Evolutionary conservation across 2,888 invertebrate genomes (phyloP).

Genomic region (Embidobia sp.): DNA sequence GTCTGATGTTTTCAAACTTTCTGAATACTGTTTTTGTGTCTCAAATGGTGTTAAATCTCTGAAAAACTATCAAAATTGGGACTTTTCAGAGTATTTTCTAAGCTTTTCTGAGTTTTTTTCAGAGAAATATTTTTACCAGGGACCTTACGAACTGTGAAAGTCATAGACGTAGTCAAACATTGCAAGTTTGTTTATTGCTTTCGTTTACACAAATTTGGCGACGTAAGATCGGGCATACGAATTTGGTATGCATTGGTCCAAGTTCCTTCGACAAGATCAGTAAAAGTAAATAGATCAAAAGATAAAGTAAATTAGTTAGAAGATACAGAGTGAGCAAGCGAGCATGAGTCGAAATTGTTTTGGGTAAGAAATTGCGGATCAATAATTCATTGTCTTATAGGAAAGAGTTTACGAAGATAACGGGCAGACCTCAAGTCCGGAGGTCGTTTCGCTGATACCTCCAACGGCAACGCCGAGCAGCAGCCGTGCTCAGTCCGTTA

Average conservation of each 20-base stretch:
- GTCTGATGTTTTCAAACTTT: too few relatives aligned
- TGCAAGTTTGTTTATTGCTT: too few relatives aligned
- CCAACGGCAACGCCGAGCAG: conserved; percentile 84
- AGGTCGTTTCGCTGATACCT: conserved; percentile 87
- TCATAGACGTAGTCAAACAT: too few relatives aligned
- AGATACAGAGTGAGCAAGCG: too few relatives aligned
- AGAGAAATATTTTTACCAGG: too few relatives aligned
- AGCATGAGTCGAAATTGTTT: conserved; percentile 49
- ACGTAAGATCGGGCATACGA: conserved; percentile 59
- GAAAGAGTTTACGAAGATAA: conserved; percentile 79
- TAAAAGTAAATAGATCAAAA: conserved; percentile 6
- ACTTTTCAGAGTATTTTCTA: too few relatives aligned
- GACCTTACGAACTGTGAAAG: too few relatives aligned
- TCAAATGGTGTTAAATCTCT: too few relatives aligned
- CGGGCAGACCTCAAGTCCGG: conserved; percentile 83
- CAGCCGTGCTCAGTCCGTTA: conserved; percentile 82
- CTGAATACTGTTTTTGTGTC: too few relatives aligned
- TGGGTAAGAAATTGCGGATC: conserved; percentile 65
- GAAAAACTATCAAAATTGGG: too few relatives aligned
- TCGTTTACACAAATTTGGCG: too few relatives aligned
- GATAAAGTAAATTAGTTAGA: conserved; percentile 40
- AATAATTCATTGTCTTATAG: conserved; percentile 77
- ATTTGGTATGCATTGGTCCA: conserved; percentile 57
- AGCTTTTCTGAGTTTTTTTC: too few relatives aligned
- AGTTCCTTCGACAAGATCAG: conserved; percentile 22